Base-by-base conservation (phyloP, 2,113 vertebrate genomes). In the Chionis minor region DNA sequence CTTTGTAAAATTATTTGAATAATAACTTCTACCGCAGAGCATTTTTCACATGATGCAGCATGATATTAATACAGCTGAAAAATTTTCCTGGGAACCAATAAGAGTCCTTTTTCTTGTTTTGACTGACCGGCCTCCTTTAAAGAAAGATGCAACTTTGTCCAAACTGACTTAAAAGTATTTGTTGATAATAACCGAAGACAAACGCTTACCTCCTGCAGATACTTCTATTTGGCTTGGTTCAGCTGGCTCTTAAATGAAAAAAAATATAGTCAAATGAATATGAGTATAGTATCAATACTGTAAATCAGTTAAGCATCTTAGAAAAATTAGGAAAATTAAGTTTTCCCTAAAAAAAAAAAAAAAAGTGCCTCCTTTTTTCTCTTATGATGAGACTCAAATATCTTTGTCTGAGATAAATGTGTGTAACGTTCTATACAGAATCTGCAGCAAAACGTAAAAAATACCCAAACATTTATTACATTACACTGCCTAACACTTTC, bases 181-280 rank as follows among this genome's bases (percentile, higher is more conserved):
- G 26, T 81, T 79, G 45, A 45, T 74, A 81, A 17, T 59, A 82
- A 82, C 27, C 45, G 52, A 88, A 92, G 65, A 38, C 14, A 65
- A 86, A 74, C 18, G 74, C 89, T 96, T 95, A 98, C 98, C 97
- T 97, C 94, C 96, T 74, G 95, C 77, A 58, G 97, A 87, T 63
- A 65, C 92, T 90, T 98, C 94, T 96, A 88, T 49, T 56, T 97
- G 96, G 94, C 90, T 97, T 30, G 96, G 89, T 82, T 98, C 97
- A 59, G 96, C 18, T 47, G 97, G 96, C 44, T 98, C 98, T 98
- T 82, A 78, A 97, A 96, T 35, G 49, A 92, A 88, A 95, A 93
- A 93, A 72, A 55, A 84, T 6, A 51, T 0, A 92, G 38, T 28
- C n/a, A 75, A 74, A 91, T 88, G 33, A 88, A 67, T 63, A 88